Percentiles rank a stretch among this genome's conserved stretches.
These are phyloP conservation scores for Hydriomena furcata DNA, from an alignment of 2,888 invertebrate genomes.

Conservation along the genomic window DNA sequence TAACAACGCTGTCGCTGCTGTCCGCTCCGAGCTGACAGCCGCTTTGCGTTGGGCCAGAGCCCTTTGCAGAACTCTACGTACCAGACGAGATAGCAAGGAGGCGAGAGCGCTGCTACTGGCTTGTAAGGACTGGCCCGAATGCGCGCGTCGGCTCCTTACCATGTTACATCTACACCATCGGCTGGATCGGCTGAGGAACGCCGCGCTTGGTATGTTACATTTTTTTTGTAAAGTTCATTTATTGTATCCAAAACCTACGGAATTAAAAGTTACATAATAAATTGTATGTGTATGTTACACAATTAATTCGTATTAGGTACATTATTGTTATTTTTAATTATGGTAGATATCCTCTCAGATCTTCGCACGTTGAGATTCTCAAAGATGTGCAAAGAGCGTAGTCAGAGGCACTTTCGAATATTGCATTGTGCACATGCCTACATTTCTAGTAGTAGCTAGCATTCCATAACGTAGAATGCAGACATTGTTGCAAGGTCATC, in stretches of 20 bases:
- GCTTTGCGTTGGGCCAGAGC: constrained; percentile 91
- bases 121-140: constrained; percentile 94
- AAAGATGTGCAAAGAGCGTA: too few species aligned
- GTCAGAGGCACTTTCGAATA: too few species aligned
- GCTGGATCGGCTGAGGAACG: constrained; percentile 20
- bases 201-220: constrained; percentile 27
- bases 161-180: constrained; percentile 93
- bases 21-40: constrained; percentile 94
- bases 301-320: background rate
- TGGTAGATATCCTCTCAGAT: too few species aligned
- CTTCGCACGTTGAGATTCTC: too few species aligned
- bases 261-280: too few species aligned
- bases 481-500: too few species aligned
- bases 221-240: too few species aligned
- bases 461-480: too few species aligned
- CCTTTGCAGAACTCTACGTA: constrained; percentile 87
- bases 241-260: too few species aligned
- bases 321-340: too few species aligned
- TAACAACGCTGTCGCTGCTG: constrained; percentile 66
- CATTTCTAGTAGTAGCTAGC: too few species aligned
- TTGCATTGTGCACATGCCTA: too few species aligned
- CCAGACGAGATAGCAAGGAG: constrained; percentile 86
- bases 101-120: constrained; percentile 86
- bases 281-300: background rate
- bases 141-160: constrained; percentile 93